A percentile compares a stretch with the other conserved stretches of the same genome.
Conservation (phyloP, 2,888 invertebrate species). For the Neria commutata region DNA sequence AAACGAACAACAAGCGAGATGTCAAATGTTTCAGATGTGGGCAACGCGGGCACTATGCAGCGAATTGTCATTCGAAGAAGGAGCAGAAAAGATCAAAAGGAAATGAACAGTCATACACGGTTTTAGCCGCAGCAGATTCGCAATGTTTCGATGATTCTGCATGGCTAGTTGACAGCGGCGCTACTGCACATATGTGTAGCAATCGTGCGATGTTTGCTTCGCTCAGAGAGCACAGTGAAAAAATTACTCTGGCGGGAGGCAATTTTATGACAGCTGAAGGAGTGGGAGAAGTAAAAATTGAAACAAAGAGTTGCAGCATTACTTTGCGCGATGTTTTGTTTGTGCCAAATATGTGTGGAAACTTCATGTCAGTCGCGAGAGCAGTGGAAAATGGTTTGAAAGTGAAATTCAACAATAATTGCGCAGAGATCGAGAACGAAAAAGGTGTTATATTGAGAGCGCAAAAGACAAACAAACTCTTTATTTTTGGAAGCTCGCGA, state of each 20-base stretch:
- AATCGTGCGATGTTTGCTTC: slow-evolving; percentile 17
- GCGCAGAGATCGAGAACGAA: too few relatives aligned
- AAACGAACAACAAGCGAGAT: not conserved
- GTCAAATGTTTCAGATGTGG: slow-evolving; percentile 5
- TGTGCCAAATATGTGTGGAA: too few relatives aligned
- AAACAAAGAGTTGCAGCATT: too few relatives aligned
- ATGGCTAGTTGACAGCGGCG: slow-evolving; percentile 28
- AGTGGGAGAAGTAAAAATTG: too few relatives aligned
- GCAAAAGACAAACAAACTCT: not conserved
- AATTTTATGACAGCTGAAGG: too few relatives aligned
- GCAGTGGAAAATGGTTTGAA: too few relatives aligned
- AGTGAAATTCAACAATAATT: not conserved
- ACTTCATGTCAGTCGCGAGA: too few relatives aligned
- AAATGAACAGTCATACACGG: too few relatives aligned
- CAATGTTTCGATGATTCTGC: too few relatives aligned
- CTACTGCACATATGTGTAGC: slow-evolving; percentile 27
- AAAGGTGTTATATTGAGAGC: not conserved
- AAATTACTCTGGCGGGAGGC: slow-evolving; percentile 11
- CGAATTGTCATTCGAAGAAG: slow-evolving; percentile 1
- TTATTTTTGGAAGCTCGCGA: not conserved
- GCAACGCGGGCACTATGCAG: slow-evolving; percentile 5
- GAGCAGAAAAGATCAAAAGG: too few relatives aligned
- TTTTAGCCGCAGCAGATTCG: too few relatives aligned
- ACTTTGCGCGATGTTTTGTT: too few relatives aligned
- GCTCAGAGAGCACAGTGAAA: slow-evolving; percentile 18